Conservation (phyloP, 1,140 invertebrate genomes). For the Papilio machaon region DNA sequence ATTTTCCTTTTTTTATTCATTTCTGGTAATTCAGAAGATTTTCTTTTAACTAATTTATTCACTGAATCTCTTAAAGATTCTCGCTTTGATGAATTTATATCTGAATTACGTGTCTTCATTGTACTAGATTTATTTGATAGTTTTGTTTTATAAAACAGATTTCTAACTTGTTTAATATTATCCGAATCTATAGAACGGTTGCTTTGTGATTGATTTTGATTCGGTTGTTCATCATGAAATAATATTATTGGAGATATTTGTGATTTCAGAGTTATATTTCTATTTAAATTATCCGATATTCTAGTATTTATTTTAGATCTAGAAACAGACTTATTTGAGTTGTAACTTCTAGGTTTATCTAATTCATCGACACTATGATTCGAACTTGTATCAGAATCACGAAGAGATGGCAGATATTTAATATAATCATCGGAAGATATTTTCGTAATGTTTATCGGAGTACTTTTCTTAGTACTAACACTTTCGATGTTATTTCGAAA, state of each 20-base stretch:
- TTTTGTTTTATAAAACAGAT: not conserved
- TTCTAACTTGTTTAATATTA: not conserved
- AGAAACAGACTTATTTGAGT: not conserved
- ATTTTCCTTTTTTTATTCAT: not conserved
- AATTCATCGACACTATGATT: not conserved
- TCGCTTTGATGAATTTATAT: not conserved
- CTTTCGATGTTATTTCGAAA: not conserved
- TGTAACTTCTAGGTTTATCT: not conserved
- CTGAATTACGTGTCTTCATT: not conserved
- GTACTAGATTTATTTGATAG: not conserved
- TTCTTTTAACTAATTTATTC: not conserved
- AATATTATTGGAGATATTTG: constrained; percentile 3
- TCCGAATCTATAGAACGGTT: not conserved
- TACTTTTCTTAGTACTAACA: not conserved
- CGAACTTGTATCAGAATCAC: too few relatives aligned
- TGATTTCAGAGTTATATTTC: not conserved
- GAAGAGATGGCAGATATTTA: too few relatives aligned
- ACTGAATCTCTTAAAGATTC: not conserved
- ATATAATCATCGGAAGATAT: too few relatives aligned
- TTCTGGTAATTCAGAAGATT: not conserved
- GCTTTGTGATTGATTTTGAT: not conserved
- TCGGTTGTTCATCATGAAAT: not conserved
- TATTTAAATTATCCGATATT: not conserved
- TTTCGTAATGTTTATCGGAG: constrained; percentile 45
- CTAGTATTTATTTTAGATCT: not conserved